Evolutionary conservation across 2,113 vertebrate species (phyloP).

Genomic region (Charina bottae): DNA sequence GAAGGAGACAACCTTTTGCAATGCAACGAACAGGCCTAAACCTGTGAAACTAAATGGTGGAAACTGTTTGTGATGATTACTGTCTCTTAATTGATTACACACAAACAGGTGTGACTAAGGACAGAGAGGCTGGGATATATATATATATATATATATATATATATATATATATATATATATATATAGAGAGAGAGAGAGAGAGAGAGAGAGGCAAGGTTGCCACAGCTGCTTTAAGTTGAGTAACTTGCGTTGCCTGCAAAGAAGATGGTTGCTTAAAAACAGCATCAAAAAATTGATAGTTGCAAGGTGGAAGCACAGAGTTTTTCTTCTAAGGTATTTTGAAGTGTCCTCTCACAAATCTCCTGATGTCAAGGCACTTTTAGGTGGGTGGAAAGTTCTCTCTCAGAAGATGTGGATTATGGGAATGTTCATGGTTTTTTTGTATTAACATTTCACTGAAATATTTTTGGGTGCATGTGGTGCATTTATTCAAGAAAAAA

Average conservation of each 20-base stretch:
- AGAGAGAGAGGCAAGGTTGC: slow-evolving; percentile 67
- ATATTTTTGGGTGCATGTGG: not conserved
- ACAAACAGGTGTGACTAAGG: slow-evolving; percentile 72
- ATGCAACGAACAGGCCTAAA: slow-evolving; percentile 63
- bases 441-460: not conserved
- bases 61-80: slow-evolving; percentile 70
- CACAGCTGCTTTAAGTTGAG: slow-evolving; percentile 58
- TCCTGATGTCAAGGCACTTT: not conserved
- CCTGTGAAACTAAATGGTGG: slow-evolving; percentile 61
- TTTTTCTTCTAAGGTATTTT: slow-evolving; percentile 36
- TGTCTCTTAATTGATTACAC: slow-evolving; percentile 73
- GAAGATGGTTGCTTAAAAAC: slow-evolving; percentile 43
- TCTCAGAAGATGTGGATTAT: not conserved
- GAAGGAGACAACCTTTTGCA: slow-evolving; percentile 37
- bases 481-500: not conserved
- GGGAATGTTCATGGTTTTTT: not conserved
- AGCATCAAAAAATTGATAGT: slow-evolving; percentile 53
- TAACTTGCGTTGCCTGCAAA: slow-evolving; percentile 50
- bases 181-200: slow-evolving; percentile 55
- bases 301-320: slow-evolving; percentile 46
- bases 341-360: slow-evolving; percentile 36
- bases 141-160: no score
- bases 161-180: no score
- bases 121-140: slow-evolving; percentile 66
- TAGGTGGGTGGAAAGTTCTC: not conserved